Percentiles rank a stretch among this genome's conserved stretches.
phyloP scores from a whole-genome alignment of 2,797 vertebrate species.

The Lycodopsis pacificus region DNA sequence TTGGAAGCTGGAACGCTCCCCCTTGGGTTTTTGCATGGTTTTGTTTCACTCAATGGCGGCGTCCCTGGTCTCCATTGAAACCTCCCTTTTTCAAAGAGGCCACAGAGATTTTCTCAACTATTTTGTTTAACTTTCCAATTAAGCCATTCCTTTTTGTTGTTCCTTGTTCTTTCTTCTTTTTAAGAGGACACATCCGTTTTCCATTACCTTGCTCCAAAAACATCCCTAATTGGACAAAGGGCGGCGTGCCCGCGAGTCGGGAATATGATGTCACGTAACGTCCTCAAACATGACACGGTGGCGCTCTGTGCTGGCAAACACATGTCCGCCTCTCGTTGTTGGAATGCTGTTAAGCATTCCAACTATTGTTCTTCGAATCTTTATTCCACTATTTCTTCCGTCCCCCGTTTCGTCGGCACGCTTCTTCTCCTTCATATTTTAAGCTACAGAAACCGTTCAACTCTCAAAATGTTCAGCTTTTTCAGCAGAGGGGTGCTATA shows the following conservation, averaged over 20 bases:
- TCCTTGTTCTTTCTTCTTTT: slow-evolving; percentile 22
- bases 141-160: slow-evolving; percentile 52
- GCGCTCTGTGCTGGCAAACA: slow-evolving; percentile 48
- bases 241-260: slow-evolving; percentile 70
- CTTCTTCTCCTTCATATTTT: too few relatives aligned
- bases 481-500: too few relatives aligned
- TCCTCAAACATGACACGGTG: slow-evolving; percentile 68
- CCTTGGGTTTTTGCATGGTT: slow-evolving; percentile 25
- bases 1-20: slow-evolving; percentile 5
- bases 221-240: slow-evolving; percentile 77
- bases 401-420: too few relatives aligned
- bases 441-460: too few relatives aligned
- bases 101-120: slow-evolving; percentile 62
- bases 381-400: too few relatives aligned
- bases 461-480: too few relatives aligned
- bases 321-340: slow-evolving; percentile 53
- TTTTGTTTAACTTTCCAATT: slow-evolving; percentile 74
- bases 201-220: slow-evolving; percentile 73
- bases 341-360: too few relatives aligned
- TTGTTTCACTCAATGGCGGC: slow-evolving; percentile 31
- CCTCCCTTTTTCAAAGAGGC: slow-evolving; percentile 59
- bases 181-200: slow-evolving; percentile 71
- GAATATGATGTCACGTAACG: slow-evolving; percentile 76
- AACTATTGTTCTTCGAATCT: too few relatives aligned
- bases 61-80: slow-evolving; percentile 42